phyloP scores from a whole-genome alignment of 64 coral and sea anemone genomes.

The Actinia equina region DNA sequence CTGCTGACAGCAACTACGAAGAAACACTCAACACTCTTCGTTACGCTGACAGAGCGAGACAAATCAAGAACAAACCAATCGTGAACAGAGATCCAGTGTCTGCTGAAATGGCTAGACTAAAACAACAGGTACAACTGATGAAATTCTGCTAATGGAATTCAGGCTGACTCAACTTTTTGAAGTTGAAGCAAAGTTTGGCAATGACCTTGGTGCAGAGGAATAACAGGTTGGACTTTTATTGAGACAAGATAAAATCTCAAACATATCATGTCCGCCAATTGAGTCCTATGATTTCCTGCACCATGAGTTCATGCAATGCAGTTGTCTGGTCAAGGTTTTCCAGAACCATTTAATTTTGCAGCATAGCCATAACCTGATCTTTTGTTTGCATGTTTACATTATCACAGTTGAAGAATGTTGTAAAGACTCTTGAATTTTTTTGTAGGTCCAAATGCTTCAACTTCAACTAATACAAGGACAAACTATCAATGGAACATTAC shows the following conservation, averaged over 20 bases:
- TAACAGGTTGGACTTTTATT: too few species aligned
- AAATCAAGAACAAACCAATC: slow-evolving; percentile 93
- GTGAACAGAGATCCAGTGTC: slow-evolving; percentile 75
- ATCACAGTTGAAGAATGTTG: too few species aligned
- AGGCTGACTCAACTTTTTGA: not conserved
- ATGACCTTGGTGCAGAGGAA: too few species aligned
- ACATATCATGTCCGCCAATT: too few species aligned
- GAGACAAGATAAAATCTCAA: too few species aligned
- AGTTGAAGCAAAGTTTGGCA: too few species aligned
- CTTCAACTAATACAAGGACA: slow-evolving; percentile 66
- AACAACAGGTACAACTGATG: slow-evolving; percentile 57
- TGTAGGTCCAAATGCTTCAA: slow-evolving; percentile 62
- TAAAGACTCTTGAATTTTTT: not conserved
- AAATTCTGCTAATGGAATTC: not conserved
- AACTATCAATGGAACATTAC: slow-evolving; percentile 31
- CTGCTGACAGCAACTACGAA: slow-evolving; percentile 87
- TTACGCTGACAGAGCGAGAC: slow-evolving; percentile 82
- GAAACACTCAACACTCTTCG: slow-evolving; percentile 81
- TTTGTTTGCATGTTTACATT: too few species aligned
- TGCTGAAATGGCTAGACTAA: slow-evolving; percentile 75
- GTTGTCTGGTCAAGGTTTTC: too few species aligned
- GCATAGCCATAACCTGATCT: too few species aligned
- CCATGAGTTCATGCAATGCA: too few species aligned
- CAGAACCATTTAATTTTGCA: too few species aligned
- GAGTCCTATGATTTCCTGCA: too few species aligned